phyloP scores from a whole-genome alignment of 1,140 invertebrate genomes.

The Papilio polyxenes region DNA sequence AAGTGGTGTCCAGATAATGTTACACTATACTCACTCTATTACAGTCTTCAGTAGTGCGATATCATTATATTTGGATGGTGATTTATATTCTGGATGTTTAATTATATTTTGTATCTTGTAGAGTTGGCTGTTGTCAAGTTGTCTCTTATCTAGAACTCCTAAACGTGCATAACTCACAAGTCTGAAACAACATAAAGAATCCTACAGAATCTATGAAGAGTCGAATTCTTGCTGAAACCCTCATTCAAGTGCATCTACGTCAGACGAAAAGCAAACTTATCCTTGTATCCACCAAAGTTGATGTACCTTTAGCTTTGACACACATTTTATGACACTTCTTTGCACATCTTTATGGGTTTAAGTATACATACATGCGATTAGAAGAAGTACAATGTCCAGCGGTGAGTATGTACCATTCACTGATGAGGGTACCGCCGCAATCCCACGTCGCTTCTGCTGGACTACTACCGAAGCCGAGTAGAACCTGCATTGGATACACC shows the following conservation, averaged over 20 bases:
- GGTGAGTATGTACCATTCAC: slow-evolving; percentile 42
- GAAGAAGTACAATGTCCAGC: slow-evolving; percentile 41
- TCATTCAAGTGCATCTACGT: no score
- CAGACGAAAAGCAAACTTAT: no score
- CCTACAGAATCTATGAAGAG: neutral
- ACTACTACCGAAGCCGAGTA: slow-evolving; percentile 27
- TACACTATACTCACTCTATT: neutral
- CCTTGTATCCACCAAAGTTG: no score
- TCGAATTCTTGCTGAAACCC: no score
- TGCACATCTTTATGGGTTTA: no score
- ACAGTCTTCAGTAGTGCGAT: slow-evolving; percentile 42
- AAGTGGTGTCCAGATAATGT: neutral
- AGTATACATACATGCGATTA: slow-evolving; percentile 17
- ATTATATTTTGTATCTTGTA: slow-evolving; percentile 40
- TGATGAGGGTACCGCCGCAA: slow-evolving; percentile 43
- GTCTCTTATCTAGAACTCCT: slow-evolving; percentile 2
- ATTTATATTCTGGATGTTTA: slow-evolving; percentile 46
- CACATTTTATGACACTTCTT: no score
- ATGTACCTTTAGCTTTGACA: no score
- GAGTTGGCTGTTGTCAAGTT: neutral
- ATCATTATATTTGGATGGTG: slow-evolving; percentile 50
- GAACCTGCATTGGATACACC: slow-evolving; percentile 25
- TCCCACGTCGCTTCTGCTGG: slow-evolving; percentile 22
- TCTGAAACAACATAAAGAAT: neutral
- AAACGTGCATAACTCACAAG: neutral